These are phyloP conservation scores for Luperina nickerlii DNA, from an alignment of 2,888 invertebrate species.

Conservation along the genomic window DNA sequence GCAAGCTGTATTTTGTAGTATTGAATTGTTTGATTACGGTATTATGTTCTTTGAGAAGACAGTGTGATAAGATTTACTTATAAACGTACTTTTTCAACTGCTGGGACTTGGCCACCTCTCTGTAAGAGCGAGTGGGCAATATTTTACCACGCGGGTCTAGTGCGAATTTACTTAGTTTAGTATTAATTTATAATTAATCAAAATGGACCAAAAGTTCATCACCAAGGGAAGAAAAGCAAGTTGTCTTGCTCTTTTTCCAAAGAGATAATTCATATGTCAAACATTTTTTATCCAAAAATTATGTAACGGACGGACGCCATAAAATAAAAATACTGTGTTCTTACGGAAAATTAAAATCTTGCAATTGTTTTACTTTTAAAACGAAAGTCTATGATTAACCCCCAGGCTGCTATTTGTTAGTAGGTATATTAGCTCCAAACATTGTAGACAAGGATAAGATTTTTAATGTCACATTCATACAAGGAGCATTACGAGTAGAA, in stretches of 20 bases:
- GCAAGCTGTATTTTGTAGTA: neutral
- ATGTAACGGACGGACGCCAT: neutral
- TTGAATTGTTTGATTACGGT: neutral
- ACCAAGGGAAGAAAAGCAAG: neutral
- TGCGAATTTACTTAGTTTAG: neutral
- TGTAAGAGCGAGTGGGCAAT: neutral
- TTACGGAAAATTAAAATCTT: neutral
- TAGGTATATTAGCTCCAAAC: neutral
- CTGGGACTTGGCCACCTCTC: too few species aligned
- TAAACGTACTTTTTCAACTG: neutral
- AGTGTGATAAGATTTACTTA: neutral
- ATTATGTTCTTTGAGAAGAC: neutral
- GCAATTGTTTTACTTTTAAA: neutral
- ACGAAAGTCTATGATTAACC: neutral
- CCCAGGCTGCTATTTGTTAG: neutral
- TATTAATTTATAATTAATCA: neutral
- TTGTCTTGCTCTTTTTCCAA: conserved; percentile 7
- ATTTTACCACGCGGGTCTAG: neutral
- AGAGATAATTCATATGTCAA: neutral
- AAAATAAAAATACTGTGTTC: neutral
- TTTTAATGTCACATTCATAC: neutral
- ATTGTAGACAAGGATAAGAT: neutral
- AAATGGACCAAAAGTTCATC: neutral
- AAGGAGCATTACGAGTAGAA: neutral
- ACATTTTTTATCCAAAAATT: neutral